These are phyloP conservation scores for Chrysaora quinquecirrha DNA, from an alignment of 30 jellyfish, hydroid and myxozoan genomes.

Conservation along the genomic window DNA sequence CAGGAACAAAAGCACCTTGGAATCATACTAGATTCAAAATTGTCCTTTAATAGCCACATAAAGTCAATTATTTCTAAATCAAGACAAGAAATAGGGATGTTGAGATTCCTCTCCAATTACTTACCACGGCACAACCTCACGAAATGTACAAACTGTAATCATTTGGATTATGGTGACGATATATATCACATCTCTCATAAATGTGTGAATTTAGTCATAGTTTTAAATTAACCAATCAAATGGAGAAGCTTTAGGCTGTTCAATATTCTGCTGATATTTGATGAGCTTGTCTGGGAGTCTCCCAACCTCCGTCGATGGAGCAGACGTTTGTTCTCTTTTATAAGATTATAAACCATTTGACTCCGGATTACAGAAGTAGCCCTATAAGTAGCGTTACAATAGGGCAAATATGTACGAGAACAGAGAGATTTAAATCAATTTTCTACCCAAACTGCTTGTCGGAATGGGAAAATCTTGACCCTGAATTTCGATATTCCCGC, in stretches of 20 bases:
- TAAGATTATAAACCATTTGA: neutral
- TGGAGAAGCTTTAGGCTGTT: conserved; percentile 37
- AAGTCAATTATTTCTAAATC: conserved; percentile 41
- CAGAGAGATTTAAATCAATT: conserved; percentile 49
- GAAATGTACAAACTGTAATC: conserved; percentile 48
- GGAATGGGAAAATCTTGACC: conserved; percentile 46
- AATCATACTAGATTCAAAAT: no score
- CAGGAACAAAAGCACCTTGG: no score
- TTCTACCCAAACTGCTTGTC: conserved; percentile 52
- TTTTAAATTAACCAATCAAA: neutral
- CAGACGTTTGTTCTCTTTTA: conserved; percentile 31
- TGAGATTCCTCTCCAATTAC: conserved; percentile 48
- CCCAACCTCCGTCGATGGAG: conserved; percentile 51
- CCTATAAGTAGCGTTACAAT: conserved; percentile 35
- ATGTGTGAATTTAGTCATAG: conserved; percentile 18
- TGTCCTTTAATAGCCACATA: conserved; percentile 31
- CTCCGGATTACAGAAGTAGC: conserved; percentile 22
- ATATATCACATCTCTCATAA: conserved; percentile 36
- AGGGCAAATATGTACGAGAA: conserved; percentile 61
- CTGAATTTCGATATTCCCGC: conserved; percentile 41
- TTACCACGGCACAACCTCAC: conserved; percentile 50
- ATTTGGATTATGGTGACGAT: conserved; percentile 48
- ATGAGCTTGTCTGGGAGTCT: conserved; percentile 62
- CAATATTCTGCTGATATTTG: conserved; percentile 44
- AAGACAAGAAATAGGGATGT: conserved; percentile 47